A percentile compares a stretch with the other conserved stretches of the same genome.
Conservation (phyloP, 2,113 vertebrate species). For the Gopherus flavomarginatus region DNA sequence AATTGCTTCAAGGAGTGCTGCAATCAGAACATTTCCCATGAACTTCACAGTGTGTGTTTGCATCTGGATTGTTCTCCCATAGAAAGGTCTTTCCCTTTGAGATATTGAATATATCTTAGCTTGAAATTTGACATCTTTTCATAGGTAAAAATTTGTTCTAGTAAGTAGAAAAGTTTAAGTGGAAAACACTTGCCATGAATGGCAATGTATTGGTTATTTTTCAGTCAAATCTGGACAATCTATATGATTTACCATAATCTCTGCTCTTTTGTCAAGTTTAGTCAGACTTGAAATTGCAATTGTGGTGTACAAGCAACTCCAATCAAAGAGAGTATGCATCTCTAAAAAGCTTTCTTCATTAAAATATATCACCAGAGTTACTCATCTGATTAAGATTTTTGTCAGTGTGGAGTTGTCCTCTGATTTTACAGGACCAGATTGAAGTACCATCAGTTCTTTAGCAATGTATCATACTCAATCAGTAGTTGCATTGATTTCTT, state of each 20-base stretch:
- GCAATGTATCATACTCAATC: neutral
- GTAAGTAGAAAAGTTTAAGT: conserved; percentile 15
- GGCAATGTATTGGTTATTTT: neutral
- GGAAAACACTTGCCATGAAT: conserved; percentile 23
- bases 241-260: neutral
- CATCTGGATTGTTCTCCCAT: neutral
- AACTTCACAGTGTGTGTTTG: neutral
- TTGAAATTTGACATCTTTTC: neutral
- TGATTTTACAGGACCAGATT: neutral
- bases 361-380: fast-evolving
- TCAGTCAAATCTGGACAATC: neutral
- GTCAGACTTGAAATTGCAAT: neutral
- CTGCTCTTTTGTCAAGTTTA: neutral
- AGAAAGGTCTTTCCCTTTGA: neutral
- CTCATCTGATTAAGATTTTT: neutral
- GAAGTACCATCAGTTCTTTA: neutral
- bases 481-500: neutral
- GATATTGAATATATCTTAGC: neutral
- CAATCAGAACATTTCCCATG: neutral
- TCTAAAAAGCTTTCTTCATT: neutral
- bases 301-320: neutral
- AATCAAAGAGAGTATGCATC: neutral
- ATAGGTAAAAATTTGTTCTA: neutral
- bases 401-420: fast-evolving
- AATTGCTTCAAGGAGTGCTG: neutral